Evolutionary conservation across 2,888 invertebrate genomes (phyloP).

Genomic region (Flabesymbios commensalis): DNA sequence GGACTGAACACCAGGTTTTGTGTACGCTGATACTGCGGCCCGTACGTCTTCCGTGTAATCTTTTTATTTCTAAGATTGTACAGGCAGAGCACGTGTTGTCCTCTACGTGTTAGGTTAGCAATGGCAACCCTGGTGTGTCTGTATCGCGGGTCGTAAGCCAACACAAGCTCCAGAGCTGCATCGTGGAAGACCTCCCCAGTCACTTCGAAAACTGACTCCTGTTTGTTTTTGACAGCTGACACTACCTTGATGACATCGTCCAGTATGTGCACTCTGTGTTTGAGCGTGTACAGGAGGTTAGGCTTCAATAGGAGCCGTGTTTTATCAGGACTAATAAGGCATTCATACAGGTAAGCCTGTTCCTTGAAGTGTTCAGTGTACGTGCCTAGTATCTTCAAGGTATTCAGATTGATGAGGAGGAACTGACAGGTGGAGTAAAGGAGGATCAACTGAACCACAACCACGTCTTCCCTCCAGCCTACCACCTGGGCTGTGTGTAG

Average conservation of each 20-base stretch:
- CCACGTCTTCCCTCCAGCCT: too few relatives aligned
- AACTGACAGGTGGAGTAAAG: too few relatives aligned
- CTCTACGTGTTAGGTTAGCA: background rate
- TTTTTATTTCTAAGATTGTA: background rate
- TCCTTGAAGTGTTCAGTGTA: too few relatives aligned
- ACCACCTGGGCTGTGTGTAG: too few relatives aligned
- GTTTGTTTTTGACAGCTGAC: too few relatives aligned
- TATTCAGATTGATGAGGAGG: too few relatives aligned
- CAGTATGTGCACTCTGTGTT: too few relatives aligned
- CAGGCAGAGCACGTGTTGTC: background rate
- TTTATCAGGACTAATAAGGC: background rate
- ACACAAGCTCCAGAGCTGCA: background rate
- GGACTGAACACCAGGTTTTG: background rate
- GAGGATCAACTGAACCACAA: too few relatives aligned
- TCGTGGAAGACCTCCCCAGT: too few relatives aligned
- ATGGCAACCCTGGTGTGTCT: background rate
- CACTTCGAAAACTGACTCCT: too few relatives aligned
- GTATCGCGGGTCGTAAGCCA: constrained; percentile 1
- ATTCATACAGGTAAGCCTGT: background rate
- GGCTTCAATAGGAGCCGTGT: background rate
- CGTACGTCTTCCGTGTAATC: background rate
- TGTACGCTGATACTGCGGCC: background rate
- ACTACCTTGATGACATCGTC: background rate
- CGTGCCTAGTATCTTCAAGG: too few relatives aligned
- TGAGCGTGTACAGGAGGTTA: background rate